Base-by-base conservation (phyloP, 1,140 invertebrate species). In the Tetramorium alpestre region DNA sequence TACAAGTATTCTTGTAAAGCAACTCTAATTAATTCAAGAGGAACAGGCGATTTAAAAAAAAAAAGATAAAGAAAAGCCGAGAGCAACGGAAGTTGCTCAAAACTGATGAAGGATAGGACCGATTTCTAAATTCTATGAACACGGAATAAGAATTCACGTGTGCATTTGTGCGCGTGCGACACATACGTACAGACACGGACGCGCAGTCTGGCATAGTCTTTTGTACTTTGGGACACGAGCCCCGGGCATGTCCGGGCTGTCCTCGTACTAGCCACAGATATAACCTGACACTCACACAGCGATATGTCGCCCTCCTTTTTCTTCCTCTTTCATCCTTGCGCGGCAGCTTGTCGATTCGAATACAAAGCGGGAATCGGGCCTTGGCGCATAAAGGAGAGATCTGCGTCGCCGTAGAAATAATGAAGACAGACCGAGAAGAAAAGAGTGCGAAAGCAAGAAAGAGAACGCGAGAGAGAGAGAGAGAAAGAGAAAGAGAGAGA, bases 271-370 rank as follows among this genome's bases (percentile, higher is more conserved):
- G 80, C 44, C 69, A 78, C 60, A 67, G 38, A 54, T 78, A 69
- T 65, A 47, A 80, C 60, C 49, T 64, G 51, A 56, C 44, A 41
- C 75, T 65, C 51, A 56, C 38, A 81, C 85, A 82, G 25, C 77
- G 44, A 69, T 28, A 18, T 11, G 62, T 78, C 65, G 54, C 41
- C 38, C 28, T 33, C n/a, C 22, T 69, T 49, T 70, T 28, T 56
- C 28, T 69, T n/a, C 38, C 65, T 62, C 11, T 38, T 51, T 49
- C 75, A 28, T 67, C 18, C 85, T 82, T n/a, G 85, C 62, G 78
- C 82, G 75, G 91, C 92, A 92, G 92, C 92, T 92, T 92, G 91
- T 92, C 88, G 90, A 91, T 90, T 82, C 88, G 25, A 88, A 77
- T 84, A 92, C 89, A 92, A 93, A 93, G 87, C 88, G 89, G 69